phyloP scores from a whole-genome alignment of 2,797 vertebrate genomes.

The Fistularia tabacaria region DNA sequence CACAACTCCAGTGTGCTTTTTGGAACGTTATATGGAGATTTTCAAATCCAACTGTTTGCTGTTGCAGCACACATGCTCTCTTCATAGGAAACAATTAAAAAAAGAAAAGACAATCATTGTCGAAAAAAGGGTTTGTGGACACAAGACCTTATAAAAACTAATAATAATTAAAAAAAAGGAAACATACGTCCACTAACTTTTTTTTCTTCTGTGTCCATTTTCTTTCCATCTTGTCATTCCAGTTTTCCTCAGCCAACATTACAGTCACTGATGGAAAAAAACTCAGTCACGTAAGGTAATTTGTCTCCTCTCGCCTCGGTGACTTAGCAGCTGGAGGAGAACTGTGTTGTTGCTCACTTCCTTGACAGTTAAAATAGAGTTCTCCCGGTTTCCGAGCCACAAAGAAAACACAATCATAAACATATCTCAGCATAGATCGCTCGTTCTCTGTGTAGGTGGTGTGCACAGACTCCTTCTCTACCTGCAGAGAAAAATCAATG shows the following conservation, averaged over 20 bases:
- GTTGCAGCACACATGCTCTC: no score
- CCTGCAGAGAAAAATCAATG: constrained; percentile 68
- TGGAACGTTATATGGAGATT: no score
- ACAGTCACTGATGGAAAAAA: constrained; percentile 1
- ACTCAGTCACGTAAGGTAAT: constrained; percentile 63
- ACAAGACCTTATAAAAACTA: no score
- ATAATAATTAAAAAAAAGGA: constrained; percentile 28
- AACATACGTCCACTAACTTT: constrained; percentile 4
- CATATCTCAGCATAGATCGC: constrained; percentile 93
- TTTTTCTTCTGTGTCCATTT: constrained; percentile 18
- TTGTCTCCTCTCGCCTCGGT: constrained; percentile 53
- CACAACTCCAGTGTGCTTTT: no score
- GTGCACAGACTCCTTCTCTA: constrained; percentile 88
- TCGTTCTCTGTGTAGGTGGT: constrained; percentile 98
- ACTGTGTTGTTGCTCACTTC: constrained; percentile 42
- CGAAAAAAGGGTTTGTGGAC: no score
- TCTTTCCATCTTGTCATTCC: constrained; percentile 11
- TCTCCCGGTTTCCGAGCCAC: constrained; percentile 88
- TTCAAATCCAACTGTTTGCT: no score
- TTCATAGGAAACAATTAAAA: no score
- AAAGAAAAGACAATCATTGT: no score
- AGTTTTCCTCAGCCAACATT: constrained; percentile 8
- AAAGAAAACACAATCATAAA: constrained; percentile 98
- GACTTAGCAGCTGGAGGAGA: constrained; percentile 62
- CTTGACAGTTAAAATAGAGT: constrained; percentile 50